Evolutionary conservation across 2,113 vertebrate species (phyloP), one percentile per base, ranked within the genome.

Genomic region (Corapipo altera): DNA sequence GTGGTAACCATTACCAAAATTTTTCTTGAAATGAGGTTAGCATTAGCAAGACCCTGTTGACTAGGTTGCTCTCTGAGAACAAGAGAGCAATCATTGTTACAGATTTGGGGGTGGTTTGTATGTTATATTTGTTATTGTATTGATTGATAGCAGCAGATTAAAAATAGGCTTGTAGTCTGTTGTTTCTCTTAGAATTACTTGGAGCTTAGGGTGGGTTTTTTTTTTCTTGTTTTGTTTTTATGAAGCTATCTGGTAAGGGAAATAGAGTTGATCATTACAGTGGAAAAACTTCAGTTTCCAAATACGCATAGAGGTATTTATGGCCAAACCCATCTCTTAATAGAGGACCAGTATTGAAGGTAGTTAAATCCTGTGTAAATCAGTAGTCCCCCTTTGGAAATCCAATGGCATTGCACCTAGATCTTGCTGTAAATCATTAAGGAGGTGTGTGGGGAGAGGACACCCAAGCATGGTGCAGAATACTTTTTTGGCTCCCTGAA

Each of bases 161-260:
- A 46, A 54, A 76, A 54, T 12, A 54, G 13, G 7, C 8, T 62
- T 51, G 28, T 66, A 73, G 70, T 39, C 58, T 88, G 6, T 33
- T 55, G 43, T n/a, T 69, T 39, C 32, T 79, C 23, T 74, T 49
- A 79, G 28, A 91, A 58, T 70, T 69, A 7, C 14, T 64, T 61
- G 26, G 24, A 23, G 2, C 26, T 85, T 39, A 17, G 3, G 5
- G 3, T 49, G 26, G 0, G n/a, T n/a, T 0, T 12, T 58, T 76
- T 55, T 12, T 12, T 74, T 71, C 30, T 54, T 57, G 39, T 23
- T 59, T 72, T 66, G 7, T 26, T 89, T 91, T 70, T 58, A n/a
- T 75, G 72, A 58, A 79, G 24, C 1, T 79, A 12, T 12, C 54
- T 72, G 27, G 27, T 81, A 27, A 41, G 69, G 51, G n/a, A 89